Evolutionary conservation across 2,797 vertebrate genomes (phyloP).

Genomic region (Megaceryle alcyon): DNA sequence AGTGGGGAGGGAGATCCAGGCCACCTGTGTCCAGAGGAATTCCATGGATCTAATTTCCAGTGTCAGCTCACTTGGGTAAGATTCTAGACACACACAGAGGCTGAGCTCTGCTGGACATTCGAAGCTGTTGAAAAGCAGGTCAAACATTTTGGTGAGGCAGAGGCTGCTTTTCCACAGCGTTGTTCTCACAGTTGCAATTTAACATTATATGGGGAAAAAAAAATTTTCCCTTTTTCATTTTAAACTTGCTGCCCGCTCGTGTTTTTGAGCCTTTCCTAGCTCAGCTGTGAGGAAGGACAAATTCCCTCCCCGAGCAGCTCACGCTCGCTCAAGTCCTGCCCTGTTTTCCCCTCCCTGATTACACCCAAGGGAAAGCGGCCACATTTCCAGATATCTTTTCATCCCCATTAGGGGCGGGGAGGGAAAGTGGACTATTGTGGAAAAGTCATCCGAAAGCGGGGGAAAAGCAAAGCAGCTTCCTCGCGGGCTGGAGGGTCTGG

Average conservation of each 20-base stretch:
- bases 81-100: fast-evolving
- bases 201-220: fast-evolving
- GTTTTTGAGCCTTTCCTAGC: background rate
- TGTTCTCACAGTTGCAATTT: background rate
- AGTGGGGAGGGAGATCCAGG: fast-evolving
- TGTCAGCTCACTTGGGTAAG: fast-evolving
- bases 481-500: fast-evolving
- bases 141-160: background rate
- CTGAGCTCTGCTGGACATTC: fast-evolving
- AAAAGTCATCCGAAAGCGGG: fast-evolving
- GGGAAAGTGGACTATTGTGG: background rate
- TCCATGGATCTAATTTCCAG: fast-evolving
- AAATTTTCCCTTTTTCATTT: background rate
- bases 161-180: fast-evolving
- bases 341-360: background rate
- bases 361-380: background rate
- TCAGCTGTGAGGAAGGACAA: fast-evolving
- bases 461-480: fast-evolving
- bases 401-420: background rate
- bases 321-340: fast-evolving
- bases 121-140: fast-evolving
- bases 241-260: background rate
- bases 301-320: background rate
- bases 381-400: background rate
- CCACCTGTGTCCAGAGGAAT: fast-evolving